phyloP scores from a whole-genome alignment of 2,797 vertebrate species.

The Mormyrops boulengeri region DNA sequence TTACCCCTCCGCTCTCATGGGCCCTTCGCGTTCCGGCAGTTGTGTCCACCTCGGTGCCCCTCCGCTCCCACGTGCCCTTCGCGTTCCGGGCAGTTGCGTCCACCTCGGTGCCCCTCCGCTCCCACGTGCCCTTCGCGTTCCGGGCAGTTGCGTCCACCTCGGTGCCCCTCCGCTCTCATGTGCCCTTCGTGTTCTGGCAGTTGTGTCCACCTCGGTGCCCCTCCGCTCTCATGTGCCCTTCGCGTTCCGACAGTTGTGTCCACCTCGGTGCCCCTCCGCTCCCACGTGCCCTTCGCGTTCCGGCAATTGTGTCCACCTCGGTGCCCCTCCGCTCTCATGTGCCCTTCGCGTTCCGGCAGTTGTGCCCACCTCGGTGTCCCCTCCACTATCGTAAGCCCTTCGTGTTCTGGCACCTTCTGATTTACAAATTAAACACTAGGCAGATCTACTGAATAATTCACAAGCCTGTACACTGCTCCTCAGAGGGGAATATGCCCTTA shows the following conservation, averaged over 20 bases:
- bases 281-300: too few species aligned
- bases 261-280: too few species aligned
- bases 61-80: too few species aligned
- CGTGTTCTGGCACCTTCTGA: not conserved
- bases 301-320: too few species aligned
- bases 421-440: not conserved
- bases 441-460: not conserved
- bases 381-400: not conserved
- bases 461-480: constrained; percentile 10
- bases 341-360: too few species aligned
- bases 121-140: not conserved
- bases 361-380: not conserved
- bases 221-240: too few species aligned
- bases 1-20: not conserved
- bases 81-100: not conserved
- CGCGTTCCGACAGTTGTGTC: too few species aligned
- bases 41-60: too few species aligned
- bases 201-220: too few species aligned
- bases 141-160: too few species aligned
- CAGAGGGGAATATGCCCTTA: constrained; percentile 47
- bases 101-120: not conserved
- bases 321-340: not conserved
- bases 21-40: not conserved
- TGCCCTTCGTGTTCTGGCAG: too few species aligned
- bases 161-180: too few species aligned